These are phyloP conservation scores for Acanthisitta chloris DNA, from an alignment of 2,113 vertebrate genomes.

Conservation along the genomic window DNA sequence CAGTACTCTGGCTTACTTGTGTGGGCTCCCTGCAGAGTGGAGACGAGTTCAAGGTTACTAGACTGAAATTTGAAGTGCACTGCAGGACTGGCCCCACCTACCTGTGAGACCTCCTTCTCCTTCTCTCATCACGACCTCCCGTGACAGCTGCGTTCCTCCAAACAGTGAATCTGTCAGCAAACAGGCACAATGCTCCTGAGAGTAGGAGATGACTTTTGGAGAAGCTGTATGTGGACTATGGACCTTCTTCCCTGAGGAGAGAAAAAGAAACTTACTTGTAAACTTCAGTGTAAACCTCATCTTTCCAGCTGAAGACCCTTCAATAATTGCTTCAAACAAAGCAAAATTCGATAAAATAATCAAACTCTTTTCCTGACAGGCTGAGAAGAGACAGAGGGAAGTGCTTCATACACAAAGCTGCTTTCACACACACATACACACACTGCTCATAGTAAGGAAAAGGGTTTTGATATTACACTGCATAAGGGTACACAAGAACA, in stretches of 20 bases:
- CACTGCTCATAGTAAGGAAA: neutral
- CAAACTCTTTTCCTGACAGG: neutral
- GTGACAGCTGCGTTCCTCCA: neutral
- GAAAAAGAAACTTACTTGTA: slow-evolving; percentile 25
- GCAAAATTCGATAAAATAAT: slow-evolving; percentile 12
- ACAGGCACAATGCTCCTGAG: neutral
- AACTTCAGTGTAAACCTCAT: neutral
- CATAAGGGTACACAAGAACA: neutral
- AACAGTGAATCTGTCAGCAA: neutral
- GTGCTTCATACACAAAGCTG: neutral
- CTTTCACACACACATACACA: neutral
- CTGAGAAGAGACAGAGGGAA: neutral
- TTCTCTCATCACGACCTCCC: neutral
- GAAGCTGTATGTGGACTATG: neutral
- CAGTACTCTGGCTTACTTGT: neutral
- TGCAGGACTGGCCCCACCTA: neutral
- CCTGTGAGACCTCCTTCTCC: neutral
- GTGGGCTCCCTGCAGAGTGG: neutral
- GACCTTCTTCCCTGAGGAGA: slow-evolving; percentile 15
- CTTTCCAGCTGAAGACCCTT: neutral
- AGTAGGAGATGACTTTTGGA: neutral
- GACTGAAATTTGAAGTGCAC: neutral
- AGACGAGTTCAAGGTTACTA: neutral
- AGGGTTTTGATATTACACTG: slow-evolving; percentile 13
- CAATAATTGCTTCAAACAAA: slow-evolving; percentile 34